These are phyloP conservation scores for Pseudorhiza aurosa DNA, from an alignment of 30 jellyfish, hydroid and myxozoan genomes.

Conservation along the genomic window DNA sequence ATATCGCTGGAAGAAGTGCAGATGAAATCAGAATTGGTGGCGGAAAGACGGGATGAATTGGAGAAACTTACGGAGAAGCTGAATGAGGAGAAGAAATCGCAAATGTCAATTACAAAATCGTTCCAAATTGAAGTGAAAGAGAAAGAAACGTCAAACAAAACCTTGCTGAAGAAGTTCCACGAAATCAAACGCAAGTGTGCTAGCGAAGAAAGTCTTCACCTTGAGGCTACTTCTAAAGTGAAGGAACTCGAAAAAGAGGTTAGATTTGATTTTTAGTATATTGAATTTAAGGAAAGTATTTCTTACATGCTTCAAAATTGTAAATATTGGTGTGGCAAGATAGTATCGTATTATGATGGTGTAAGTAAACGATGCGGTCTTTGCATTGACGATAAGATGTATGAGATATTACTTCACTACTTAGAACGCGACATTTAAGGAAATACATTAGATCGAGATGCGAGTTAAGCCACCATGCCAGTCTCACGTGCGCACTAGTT, in stretches of 20 bases:
- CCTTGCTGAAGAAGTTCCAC: constrained; percentile 1
- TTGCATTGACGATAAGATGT: no score
- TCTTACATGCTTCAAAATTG: no score
- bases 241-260: constrained; percentile 28
- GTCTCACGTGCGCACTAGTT: no score
- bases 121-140: constrained; percentile 27
- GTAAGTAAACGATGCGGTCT: no score
- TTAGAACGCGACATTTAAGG: no score
- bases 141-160: background rate
- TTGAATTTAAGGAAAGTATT: no score
- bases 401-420: no score
- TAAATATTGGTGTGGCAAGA: no score
- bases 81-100: background rate
- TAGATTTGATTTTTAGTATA: no score
- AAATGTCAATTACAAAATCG: background rate
- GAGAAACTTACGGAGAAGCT: constrained; percentile 11
- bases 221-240: constrained; percentile 18
- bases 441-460: no score
- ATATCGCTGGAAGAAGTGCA: constrained; percentile 60
- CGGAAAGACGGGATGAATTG: constrained; percentile 22
- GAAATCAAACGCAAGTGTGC: constrained; percentile 18
- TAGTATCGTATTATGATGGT: no score
- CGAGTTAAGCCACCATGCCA: no score
- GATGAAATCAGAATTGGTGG: constrained; percentile 4
- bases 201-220: background rate